Evolutionary conservation across 2,888 invertebrate genomes (phyloP).

Genomic region (Steinernema scapterisci): DNA sequence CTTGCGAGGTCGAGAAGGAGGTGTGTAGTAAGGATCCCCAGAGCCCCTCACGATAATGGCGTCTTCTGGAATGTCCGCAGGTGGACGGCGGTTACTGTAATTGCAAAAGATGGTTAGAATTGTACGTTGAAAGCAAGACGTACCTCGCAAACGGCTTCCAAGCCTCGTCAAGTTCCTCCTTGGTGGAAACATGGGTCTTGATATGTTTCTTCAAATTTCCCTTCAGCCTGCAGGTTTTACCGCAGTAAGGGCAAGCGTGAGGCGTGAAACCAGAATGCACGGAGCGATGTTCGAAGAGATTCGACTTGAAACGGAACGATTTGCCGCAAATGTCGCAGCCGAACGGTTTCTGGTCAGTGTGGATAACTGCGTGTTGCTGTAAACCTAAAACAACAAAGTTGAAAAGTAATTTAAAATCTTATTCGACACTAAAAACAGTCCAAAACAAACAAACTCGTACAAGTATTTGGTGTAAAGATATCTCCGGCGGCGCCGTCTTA

Average conservation of each 20-base stretch:
- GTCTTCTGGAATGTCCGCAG: conserved; percentile 64
- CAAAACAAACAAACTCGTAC: conserved; percentile 7
- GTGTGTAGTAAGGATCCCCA: conserved; percentile 58
- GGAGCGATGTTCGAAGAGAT: conserved; percentile 67
- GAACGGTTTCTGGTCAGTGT: conserved; percentile 67
- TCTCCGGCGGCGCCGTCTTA: too few species aligned
- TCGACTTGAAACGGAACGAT: conserved; percentile 66
- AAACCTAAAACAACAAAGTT: conserved; percentile 50
- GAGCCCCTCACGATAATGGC: conserved; percentile 63
- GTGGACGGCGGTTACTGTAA: conserved; percentile 65
- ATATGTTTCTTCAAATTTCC: conserved; percentile 68
- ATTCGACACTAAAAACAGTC: not conserved
- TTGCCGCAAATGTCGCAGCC: conserved; percentile 67
- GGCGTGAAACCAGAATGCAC: conserved; percentile 66
- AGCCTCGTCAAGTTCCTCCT: conserved; percentile 66
- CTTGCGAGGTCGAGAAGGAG: conserved; percentile 47
- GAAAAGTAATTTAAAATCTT: not conserved
- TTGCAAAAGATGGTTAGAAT: conserved; percentile 18
- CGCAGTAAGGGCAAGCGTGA: conserved; percentile 65
- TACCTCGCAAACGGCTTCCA: conserved; percentile 67
- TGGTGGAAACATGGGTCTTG: conserved; percentile 66
- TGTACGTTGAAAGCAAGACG: not conserved
- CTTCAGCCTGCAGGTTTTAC: conserved; percentile 66
- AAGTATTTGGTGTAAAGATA: not conserved
- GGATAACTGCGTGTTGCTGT: conserved; percentile 68